These are phyloP conservation scores for Pagrus major DNA, from an alignment of 2,113 vertebrate genomes.

Conservation along the genomic window DNA sequence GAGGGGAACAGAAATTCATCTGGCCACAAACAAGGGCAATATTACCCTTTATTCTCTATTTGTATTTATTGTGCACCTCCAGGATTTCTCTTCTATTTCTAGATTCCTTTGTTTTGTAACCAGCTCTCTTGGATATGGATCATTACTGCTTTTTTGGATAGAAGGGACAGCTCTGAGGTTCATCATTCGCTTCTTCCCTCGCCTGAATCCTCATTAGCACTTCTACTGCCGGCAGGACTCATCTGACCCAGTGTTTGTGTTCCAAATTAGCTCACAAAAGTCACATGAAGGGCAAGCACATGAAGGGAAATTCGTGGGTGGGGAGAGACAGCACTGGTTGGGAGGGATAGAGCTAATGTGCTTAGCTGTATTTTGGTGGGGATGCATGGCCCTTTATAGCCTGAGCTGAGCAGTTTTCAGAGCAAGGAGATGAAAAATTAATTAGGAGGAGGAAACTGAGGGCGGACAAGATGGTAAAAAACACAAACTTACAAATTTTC, in stretches of 20 bases:
- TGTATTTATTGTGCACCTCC: conserved; percentile 19
- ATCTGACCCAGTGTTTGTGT: conserved; percentile 57
- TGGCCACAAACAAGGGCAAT: conserved; percentile 29
- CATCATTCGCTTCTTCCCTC: conserved; percentile 40
- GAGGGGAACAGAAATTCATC: conserved; percentile 28
- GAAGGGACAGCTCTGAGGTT: conserved; percentile 24
- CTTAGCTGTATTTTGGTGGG: conserved; percentile 54
- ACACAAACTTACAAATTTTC: conserved; percentile 25
- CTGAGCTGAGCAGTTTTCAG: conserved; percentile 35
- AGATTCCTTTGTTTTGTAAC: background rate
- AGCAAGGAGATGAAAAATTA: conserved; percentile 42
- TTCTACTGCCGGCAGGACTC: conserved; percentile 55
- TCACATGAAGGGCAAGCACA: conserved; percentile 66
- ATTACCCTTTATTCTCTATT: conserved; percentile 9
- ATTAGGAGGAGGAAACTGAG: conserved; percentile 50
- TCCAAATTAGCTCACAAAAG: conserved; percentile 71
- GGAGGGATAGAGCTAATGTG: conserved; percentile 46
- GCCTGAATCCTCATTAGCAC: conserved; percentile 62
- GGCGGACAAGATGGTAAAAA: conserved; percentile 32
- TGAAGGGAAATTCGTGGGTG: conserved; percentile 42
- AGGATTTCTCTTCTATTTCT: background rate
- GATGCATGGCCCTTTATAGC: conserved; percentile 35
- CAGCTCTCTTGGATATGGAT: background rate
- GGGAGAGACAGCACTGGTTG: conserved; percentile 39
- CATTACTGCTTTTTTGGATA: background rate